A percentile compares a stretch with the other conserved stretches of the same genome.
These are phyloP conservation scores for Podotricha telesiphe DNA, from an alignment of 2,888 invertebrate genomes.

Conservation along the genomic window DNA sequence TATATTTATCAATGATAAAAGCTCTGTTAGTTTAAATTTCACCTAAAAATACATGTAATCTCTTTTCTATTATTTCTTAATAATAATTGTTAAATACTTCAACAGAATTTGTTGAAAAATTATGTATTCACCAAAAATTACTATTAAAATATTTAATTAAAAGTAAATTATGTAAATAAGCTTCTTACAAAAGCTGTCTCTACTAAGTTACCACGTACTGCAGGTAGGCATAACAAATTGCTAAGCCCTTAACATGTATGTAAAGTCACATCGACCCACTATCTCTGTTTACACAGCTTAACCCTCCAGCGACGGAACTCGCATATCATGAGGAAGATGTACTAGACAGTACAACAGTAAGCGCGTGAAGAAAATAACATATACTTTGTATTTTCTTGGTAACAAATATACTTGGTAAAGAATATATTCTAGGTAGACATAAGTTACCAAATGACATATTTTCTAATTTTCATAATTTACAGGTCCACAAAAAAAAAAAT, in stretches of 20 bases:
- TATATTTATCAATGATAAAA: too few species aligned
- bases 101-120: too few species aligned
- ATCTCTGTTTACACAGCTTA: slow-evolving; percentile 65
- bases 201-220: neutral
- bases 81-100: too few species aligned
- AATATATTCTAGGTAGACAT: too few species aligned
- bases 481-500: too few species aligned
- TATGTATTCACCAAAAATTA: neutral
- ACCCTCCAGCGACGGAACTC: slow-evolving; percentile 35
- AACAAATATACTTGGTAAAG: too few species aligned
- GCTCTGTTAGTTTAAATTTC: too few species aligned
- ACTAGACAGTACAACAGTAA: neutral
- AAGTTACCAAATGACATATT: too few species aligned
- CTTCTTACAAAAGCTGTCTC: neutral
- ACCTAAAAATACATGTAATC: too few species aligned
- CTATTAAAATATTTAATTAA: neutral
- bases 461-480: too few species aligned
- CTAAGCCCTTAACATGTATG: slow-evolving; percentile 59
- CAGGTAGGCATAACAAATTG: slow-evolving; percentile 19
- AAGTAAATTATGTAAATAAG: neutral
- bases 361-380: neutral
- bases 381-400: neutral
- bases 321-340: slow-evolving; percentile 7
- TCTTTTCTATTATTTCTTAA: too few species aligned
- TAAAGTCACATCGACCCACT: slow-evolving; percentile 61